These are phyloP conservation scores for Myiozetetes cayanensis DNA, from an alignment of 2,113 vertebrate species.

Conservation along the genomic window DNA sequence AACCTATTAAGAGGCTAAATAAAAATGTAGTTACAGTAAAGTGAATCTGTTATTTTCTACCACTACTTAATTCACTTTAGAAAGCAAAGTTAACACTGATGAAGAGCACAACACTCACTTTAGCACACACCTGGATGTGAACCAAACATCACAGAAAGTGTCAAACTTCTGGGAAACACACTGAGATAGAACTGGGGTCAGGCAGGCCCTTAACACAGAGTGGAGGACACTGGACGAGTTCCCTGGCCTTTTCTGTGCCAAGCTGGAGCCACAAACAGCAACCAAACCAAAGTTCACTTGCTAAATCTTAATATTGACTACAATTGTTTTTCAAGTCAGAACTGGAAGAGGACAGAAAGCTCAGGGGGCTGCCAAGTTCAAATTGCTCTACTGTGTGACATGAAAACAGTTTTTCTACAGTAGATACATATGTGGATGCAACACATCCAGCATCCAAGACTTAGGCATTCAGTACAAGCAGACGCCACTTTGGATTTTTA, in stretches of 20 bases:
- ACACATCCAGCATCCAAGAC: neutral
- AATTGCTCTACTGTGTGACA: neutral
- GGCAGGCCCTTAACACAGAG: neutral
- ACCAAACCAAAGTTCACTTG: neutral
- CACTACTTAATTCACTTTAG: neutral
- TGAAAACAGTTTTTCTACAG: neutral
- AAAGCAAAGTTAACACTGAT: neutral
- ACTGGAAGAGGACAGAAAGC: neutral
- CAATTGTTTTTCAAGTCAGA: neutral
- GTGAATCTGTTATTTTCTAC: neutral
- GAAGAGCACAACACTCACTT: neutral
- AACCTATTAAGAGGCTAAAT: neutral
- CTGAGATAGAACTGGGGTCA: neutral
- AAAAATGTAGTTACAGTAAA: neutral
- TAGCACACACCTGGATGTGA: neutral
- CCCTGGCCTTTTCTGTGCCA: neutral
- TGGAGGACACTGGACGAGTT: neutral
- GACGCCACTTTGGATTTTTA: neutral
- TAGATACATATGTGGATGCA: neutral
- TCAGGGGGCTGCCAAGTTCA: neutral
- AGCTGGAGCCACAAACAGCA: neutral
- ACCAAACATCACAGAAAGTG: neutral
- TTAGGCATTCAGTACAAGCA: accelerated
- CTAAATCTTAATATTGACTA: neutral
- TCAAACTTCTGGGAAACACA: neutral